Base-by-base conservation (phyloP, 2,113 vertebrate species). In the Thymallus thymallus region DNA sequence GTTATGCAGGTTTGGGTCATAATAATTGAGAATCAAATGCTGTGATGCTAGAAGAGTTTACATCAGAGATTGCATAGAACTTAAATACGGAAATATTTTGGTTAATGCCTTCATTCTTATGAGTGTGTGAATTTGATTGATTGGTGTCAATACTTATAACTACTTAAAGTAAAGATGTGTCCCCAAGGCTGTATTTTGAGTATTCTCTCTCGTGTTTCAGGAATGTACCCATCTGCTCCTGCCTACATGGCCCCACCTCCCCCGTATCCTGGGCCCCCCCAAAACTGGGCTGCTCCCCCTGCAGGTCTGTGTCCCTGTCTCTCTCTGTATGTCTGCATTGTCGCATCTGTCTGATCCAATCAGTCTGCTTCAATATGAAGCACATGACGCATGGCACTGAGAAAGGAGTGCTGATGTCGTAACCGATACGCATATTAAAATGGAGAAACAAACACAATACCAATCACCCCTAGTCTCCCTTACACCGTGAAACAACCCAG, bases 211-310 rank as follows among this genome's bases (percentile, higher is more conserved):
- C 70, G 77, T 79, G 71, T 87, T 89, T 76, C 84, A 95, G 95
- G 91, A 84, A 92, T 92, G 87, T 94, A 94, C 84, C 93, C 92
- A 76, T 84, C 92, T 14, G 89, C 91, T n/a, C 92, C 88, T 23
- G 24, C 90, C 72, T 95, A 95, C 84, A 84, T 94, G 92, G 90
- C 94, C 24, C 93, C 95, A 22, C 95, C 96, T 79, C 95, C 94
- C 0, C 92, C 95, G 0, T 96, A 95, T 80, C 93, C 93, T 0
- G 94, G 95, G 26, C 92, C 91, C 4, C 93, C 93, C 48, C 91
- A 88, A 63, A 88, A 90, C 74, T 93, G 91, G 91, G 32, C 77
- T 73, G 74, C 90, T 60, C 69, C 92, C 7, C 79, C 91, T 13
- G 73, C 88, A 56, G 83, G 89, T 91, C 72, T 82, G 41, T 74